Base-by-base conservation (phyloP, 2,113 vertebrate species). In the Apteryx owenii region DNA sequence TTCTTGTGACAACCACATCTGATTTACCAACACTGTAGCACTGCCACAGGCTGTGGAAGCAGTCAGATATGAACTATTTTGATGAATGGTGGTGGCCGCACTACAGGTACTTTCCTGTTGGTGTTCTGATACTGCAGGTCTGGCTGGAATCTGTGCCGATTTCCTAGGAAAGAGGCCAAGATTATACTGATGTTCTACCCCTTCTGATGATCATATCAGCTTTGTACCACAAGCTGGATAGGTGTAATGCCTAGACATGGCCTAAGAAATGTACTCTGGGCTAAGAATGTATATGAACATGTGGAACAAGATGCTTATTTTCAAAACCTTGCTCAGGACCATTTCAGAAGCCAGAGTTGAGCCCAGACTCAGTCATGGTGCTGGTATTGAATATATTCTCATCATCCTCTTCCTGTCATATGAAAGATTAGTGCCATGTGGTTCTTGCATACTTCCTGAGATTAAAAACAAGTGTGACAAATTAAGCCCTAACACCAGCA, bases 391-490 rank as follows among this genome's bases (percentile, higher is more conserved):
- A 61, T 54, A 36, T 33, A 53, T 50, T 86, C 48, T 78, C 60
- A 89, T 76, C 40, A n/a, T 69, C 28, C 7, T 81, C 12, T 79
- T 71, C 38, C 13, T 79, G 28, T 64, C 58, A 23, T 61, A 44
- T 71, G 53, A 95, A 87, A 85, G 58, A 95, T 85, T 85, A 72
- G 33, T 33, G 31, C 25, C 70, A 65, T 87, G 87, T 81, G 84
- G 44, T 46, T 89, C 46, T 89, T 87, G 28, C 78, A 53, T 91
- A 54, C 79, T 91, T 88, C 62, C 87, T 3, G 0, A 89, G 73
- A 87, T 89, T 96, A 78, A 82, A 95, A 94, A 81, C 89, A 81
- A 42, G 81, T 92, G 51, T 93, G 87, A 92, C 42, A 94, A 92
- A 96, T 94, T 75, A 88, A 89, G 66, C 36, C 31, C 66, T 91